A percentile compares a stretch with the other conserved stretches of the same genome.
phyloP scores from a whole-genome alignment of 2,888 invertebrate species.

The Lathronympha strigana region DNA sequence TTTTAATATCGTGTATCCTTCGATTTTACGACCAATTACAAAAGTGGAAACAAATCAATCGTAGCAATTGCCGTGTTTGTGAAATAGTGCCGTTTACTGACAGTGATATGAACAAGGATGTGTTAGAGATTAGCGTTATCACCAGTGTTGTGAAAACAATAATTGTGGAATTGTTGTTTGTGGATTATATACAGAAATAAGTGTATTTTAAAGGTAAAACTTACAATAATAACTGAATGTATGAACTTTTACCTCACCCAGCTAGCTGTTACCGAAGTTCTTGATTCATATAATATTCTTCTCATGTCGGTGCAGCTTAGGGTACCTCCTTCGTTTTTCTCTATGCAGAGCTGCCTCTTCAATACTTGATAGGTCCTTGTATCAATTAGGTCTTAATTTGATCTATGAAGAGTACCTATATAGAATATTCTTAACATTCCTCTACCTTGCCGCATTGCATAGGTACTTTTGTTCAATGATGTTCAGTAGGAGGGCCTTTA shows the following conservation, averaged over 20 bases:
- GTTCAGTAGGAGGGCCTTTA: too few species aligned
- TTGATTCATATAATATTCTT: too few species aligned
- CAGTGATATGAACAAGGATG: constrained; percentile 24
- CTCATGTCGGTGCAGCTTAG: too few species aligned
- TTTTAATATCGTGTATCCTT: constrained; percentile 37
- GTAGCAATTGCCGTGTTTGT: constrained; percentile 26
- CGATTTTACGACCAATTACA: constrained; percentile 26
- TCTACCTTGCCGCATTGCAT: too few species aligned
- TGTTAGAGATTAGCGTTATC: constrained; percentile 27
- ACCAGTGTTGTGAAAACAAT: constrained; percentile 39
- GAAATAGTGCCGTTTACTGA: constrained; percentile 21
- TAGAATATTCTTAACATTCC: too few species aligned
- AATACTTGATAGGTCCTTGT: too few species aligned
- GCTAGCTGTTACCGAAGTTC: too few species aligned
- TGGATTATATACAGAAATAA: background rate
- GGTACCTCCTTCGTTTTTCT: too few species aligned
- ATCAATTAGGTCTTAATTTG: too few species aligned
- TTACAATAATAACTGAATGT: background rate
- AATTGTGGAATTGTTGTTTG: constrained; percentile 27
- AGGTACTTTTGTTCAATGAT: too few species aligned
- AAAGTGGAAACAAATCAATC: constrained; percentile 34
- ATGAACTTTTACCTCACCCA: background rate
- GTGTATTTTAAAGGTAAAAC: background rate
- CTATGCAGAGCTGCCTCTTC: too few species aligned
- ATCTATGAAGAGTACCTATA: too few species aligned